Evolutionary conservation across 2,888 invertebrate species (phyloP).

Genomic region (Parnassius smintheus): DNA sequence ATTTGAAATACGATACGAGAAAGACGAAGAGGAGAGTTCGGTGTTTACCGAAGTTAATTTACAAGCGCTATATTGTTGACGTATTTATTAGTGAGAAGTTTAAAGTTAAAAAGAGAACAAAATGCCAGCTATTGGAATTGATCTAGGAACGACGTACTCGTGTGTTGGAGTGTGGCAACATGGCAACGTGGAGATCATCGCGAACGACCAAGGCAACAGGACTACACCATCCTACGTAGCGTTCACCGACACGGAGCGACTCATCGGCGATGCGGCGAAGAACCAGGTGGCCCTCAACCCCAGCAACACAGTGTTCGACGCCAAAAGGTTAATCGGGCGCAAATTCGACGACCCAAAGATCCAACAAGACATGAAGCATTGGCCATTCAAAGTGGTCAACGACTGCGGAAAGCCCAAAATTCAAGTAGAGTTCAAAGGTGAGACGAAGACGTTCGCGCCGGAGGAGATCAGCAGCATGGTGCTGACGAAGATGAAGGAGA

Average conservation of each 20-base stretch:
- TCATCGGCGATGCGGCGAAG: constrained; percentile 93
- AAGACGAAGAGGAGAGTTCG: constrained; percentile 16
- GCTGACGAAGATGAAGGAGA: constrained; percentile 80
- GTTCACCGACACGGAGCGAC: constrained; percentile 87
- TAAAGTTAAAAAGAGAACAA: constrained; percentile 24
- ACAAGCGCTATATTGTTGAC: constrained; percentile 18
- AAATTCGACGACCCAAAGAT: constrained; percentile 88
- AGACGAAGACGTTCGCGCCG: constrained; percentile 83
- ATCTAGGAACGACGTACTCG: constrained; percentile 88
- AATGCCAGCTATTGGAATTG: constrained; percentile 73
- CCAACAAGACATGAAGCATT: constrained; percentile 88
- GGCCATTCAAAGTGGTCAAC: constrained; percentile 89
- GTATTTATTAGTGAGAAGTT: constrained; percentile 10
- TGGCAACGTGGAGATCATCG: constrained; percentile 94
- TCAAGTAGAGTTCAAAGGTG: constrained; percentile 84
- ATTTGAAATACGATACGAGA: constrained; percentile 11
- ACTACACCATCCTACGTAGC: constrained; percentile 84
- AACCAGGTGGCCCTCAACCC: constrained; percentile 91
- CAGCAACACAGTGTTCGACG: constrained; percentile 87
- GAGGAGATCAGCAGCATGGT: constrained; percentile 88
- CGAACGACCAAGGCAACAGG: constrained; percentile 90
- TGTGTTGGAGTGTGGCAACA: constrained; percentile 82
- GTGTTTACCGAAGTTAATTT: constrained; percentile 22
- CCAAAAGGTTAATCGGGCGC: constrained; percentile 91
- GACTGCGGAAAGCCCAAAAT: constrained; percentile 85